Base-by-base conservation (phyloP, 2,113 vertebrate species). In the Halcyon malimbica region DNA sequence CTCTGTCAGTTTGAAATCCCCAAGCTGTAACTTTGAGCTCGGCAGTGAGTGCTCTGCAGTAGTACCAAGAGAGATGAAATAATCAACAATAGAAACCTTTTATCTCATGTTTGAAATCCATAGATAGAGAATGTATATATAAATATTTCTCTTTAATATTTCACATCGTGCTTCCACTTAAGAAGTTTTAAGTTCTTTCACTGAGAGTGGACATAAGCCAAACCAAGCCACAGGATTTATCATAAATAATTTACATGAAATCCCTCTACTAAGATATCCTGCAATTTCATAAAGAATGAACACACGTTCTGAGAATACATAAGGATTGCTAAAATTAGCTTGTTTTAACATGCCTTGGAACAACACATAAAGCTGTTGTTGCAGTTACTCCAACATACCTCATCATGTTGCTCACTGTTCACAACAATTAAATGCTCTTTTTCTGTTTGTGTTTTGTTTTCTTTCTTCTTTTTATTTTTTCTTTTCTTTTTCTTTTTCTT, bases 101-200 rank as follows among this genome's bases (percentile, higher is more conserved):
- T 95, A 95, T 94, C 87, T 96, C 41, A 10, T 94, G 65, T 91
- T 77, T 78, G 87, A 97, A 94, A 94, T 92, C 90, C 95, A 60
- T 92, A 90, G 75, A 81, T 87, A 94, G 91, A 73, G 92, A 73
- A 89, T 54, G 42, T 83, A 77, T 92, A 70, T 77, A 83, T 92
- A 96, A 93, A 95, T 89, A 93, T 91, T 97, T 95, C 86, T 92
- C 91, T 97, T 97, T 64, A 96, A 97, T 96, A 94, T 97, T 96
- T 95, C 80, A 95, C 82, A 68, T 79, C 7, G 21, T 91, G 75
- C 77, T 83, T 90, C 76, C 57, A 92, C 59, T 95, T 90, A 89
- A 88, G 89, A 94, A 92, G 70, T 94, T 93, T 78, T 42, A 96
- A 81, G 83, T 94, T 93, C 78, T 96, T 91, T 94, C 73, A 71